phyloP scores from a whole-genome alignment of 2,888 invertebrate species.

The Bhutanitis thaidina region DNA sequence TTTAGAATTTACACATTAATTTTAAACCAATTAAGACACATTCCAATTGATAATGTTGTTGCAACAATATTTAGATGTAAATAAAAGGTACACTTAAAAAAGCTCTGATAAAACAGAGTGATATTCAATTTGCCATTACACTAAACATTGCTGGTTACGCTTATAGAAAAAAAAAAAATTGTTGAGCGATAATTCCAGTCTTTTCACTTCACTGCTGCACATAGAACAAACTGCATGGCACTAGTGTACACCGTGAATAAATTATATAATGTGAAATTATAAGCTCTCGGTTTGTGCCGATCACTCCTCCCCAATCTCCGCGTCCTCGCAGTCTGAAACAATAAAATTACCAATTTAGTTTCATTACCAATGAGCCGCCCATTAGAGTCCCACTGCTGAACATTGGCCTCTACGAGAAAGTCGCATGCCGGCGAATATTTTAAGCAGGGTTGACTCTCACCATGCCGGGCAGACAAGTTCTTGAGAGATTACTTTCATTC shows the following conservation, averaged over 20 bases:
- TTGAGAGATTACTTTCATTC: no score
- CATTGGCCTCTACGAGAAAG: no score
- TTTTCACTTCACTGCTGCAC: neutral
- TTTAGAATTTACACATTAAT: neutral
- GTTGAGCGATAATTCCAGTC: neutral
- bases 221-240: neutral
- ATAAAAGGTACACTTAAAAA: neutral
- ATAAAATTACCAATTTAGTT: no score
- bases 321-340: slow-evolving; percentile 41
- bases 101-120: neutral
- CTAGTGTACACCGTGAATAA: neutral
- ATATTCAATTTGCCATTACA: neutral
- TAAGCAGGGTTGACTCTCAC: no score
- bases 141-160: neutral
- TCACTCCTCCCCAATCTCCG: slow-evolving; percentile 34
- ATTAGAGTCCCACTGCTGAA: no score
- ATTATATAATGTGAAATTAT: neutral
- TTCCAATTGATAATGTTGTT: neutral
- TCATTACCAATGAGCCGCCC: no score
- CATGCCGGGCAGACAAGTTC: no score
- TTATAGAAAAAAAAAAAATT: neutral
- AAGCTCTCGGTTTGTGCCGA: neutral
- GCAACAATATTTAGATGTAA: neutral
- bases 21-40: neutral
- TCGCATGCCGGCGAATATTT: no score